A percentile compares a stretch with the other conserved stretches of the same genome.
phyloP scores from a whole-genome alignment of 2,888 invertebrate genomes.

The Plagodis pulveraria region DNA sequence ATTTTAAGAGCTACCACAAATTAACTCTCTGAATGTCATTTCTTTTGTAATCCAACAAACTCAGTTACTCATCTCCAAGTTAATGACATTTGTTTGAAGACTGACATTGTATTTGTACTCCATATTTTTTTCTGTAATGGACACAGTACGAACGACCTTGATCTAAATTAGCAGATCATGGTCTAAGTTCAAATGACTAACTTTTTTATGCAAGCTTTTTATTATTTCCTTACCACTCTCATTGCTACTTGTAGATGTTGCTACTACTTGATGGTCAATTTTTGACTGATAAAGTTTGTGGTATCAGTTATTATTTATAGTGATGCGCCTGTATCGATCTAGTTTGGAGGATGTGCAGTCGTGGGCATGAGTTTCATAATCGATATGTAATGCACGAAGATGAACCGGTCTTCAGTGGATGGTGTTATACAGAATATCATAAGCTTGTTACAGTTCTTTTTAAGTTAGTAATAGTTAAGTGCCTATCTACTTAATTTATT shows the following conservation, averaged over 20 bases:
- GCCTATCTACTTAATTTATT: too few species aligned
- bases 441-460: neutral
- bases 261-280: slow-evolving; percentile 50
- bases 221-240: slow-evolving; percentile 23
- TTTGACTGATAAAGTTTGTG: slow-evolving; percentile 67
- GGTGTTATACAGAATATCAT: slow-evolving; percentile 48
- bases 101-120: too few species aligned
- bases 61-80: too few species aligned
- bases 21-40: too few species aligned
- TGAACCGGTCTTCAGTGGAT: slow-evolving; percentile 64
- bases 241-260: slow-evolving; percentile 18
- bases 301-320: slow-evolving; percentile 73
- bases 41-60: too few species aligned
- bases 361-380: slow-evolving; percentile 71
- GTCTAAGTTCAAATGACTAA: slow-evolving; percentile 7
- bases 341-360: slow-evolving; percentile 61
- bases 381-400: slow-evolving; percentile 63
- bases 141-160: slow-evolving; percentile 3
- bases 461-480: too few species aligned
- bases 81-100: too few species aligned
- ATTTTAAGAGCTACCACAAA: too few species aligned
- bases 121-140: neutral
- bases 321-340: slow-evolving; percentile 64
- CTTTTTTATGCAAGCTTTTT: slow-evolving; percentile 4
- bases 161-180: slow-evolving; percentile 5